Evolutionary conservation across 2,888 invertebrate species (phyloP), one percentile per base, ranked within the genome.

Genomic region (Bombylius major): DNA sequence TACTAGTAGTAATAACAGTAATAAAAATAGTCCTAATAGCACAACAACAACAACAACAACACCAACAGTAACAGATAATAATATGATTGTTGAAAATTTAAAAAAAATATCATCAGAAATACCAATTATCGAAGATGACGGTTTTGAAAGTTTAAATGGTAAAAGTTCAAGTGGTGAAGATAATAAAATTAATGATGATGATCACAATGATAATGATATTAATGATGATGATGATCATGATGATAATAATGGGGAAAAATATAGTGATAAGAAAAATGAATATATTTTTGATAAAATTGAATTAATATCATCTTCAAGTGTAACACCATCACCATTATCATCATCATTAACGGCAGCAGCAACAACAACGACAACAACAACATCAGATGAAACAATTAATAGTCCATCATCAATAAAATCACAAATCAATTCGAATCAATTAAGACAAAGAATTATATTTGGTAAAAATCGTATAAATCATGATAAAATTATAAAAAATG

Each of bases 81-180:
- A 55, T 32, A 50, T 44, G 14, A 50, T 54, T 23, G 23, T 23
- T 23, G 39, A 42, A 11, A 42, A 42, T 42, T 8, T 4, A 11
- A 11, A 9, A 9, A 39, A 42, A 42, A 42, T 11, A 11, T 42
- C 11, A 5, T 42, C 12, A 5, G 39, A 42, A 42, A 8, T 11
- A 42, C 11, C 11, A 34, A 51, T 45, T 36, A 78, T 78, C 58
- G 77, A 88, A 67, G 90, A 90, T 67, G 89, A 90, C 67, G 90
- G 89, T 13, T 89, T 90, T 66, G 90, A 90, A 75, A 89, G 89
- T 69, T 78, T 90, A 9, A 89, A 87, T 65, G 88, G 88, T 11
- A 88, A 88, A 68, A 86, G 84, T 61, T 88, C 88, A 0, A 86
- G 85, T 65, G 79, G 79, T 48, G 77, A 78, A 62, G 78, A 76